Base-by-base conservation (phyloP, 2,797 vertebrate genomes). In the Gadopsis bispinosus region DNA sequence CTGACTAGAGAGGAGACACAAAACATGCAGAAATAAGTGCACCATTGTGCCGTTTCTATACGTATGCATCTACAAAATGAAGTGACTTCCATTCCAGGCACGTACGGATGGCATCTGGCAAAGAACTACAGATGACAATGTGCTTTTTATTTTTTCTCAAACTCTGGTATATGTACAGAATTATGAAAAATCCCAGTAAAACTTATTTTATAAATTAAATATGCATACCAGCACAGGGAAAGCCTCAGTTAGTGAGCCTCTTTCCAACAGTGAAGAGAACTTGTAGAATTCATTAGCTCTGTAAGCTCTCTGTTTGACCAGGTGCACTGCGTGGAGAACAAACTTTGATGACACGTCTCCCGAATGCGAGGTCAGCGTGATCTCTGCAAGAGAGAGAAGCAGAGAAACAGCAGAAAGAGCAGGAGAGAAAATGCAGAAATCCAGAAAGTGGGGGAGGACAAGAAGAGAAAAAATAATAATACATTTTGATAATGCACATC, bases 241-340 rank as follows among this genome's bases (percentile, higher is more conserved):
- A 4, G 97, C 97, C 91, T 99, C 98, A 0, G 95, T 97, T 62
- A 99, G 88, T 0, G 97, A 97, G 85, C 98, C 98, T 93, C 95
- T 97, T 89, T 99, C 98, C 85, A 97, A 94, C 69, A 99, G 94
- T 2, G 98, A 98, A 31, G 95, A 97, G 89, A 99, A 99, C 91
- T 99, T 99, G 89, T 99, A 99, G 94, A 99, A 99, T 69, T 99
- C 98, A 19, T 99, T 97, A 54, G 97, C 97, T 90, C 98, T 95
- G 82, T 99, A 99, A 0, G 98, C 98, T 86, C 92, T 97, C 88
- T 99, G 98, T 85, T 98, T 99, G 81, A 99, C 96, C 48, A 99
- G 91, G 79, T 99, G 98, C 77, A 99, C 96, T 0, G 97, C 97
- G 64, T 99, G 98, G 69, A 99, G 97, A 73, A 99, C 98, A 85